phyloP scores from a whole-genome alignment of 2,888 invertebrate genomes.

The Apamea sordens region DNA sequence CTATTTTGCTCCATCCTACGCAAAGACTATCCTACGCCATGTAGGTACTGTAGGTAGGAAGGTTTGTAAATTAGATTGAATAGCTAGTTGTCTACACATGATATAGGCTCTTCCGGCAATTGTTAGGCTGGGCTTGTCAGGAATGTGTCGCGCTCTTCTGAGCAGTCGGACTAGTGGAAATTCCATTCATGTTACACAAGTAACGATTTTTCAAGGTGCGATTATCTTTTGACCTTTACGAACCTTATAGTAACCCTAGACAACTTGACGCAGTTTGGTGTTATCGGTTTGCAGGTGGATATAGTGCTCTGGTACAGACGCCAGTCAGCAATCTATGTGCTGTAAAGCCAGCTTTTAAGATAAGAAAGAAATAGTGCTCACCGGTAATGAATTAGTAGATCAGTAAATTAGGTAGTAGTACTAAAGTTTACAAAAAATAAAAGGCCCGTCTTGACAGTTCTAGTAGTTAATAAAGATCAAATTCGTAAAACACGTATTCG shows the following conservation, averaged over 20 bases:
- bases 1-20: conserved; percentile 23
- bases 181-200: conserved; percentile 16
- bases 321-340: conserved; percentile 38
- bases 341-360: conserved; percentile 43
- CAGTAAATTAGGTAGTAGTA: conserved; percentile 35
- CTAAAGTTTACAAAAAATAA: no score
- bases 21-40: no score
- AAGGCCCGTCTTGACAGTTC: no score
- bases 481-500: no score
- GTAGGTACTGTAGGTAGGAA: no score
- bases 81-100: neutral
- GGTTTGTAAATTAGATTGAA: conserved; percentile 16
- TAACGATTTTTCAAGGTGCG: conserved; percentile 35
- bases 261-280: conserved; percentile 52
- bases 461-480: no score
- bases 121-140: conserved; percentile 25
- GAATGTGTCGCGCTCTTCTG: conserved; percentile 23
- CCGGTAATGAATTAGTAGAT: conserved; percentile 32
- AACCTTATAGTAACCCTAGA: conserved; percentile 22
- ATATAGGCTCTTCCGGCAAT: conserved; percentile 27
- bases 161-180: conserved; percentile 12
- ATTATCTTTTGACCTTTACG: conserved; percentile 40
- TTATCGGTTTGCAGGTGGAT: conserved; percentile 54
- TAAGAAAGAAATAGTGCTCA: conserved; percentile 44
- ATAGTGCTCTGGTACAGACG: conserved; percentile 21